Evolutionary conservation across 2,113 vertebrate genomes (phyloP), one percentile per base, ranked within the genome.

Genomic region (Irena cyanogastra): DNA sequence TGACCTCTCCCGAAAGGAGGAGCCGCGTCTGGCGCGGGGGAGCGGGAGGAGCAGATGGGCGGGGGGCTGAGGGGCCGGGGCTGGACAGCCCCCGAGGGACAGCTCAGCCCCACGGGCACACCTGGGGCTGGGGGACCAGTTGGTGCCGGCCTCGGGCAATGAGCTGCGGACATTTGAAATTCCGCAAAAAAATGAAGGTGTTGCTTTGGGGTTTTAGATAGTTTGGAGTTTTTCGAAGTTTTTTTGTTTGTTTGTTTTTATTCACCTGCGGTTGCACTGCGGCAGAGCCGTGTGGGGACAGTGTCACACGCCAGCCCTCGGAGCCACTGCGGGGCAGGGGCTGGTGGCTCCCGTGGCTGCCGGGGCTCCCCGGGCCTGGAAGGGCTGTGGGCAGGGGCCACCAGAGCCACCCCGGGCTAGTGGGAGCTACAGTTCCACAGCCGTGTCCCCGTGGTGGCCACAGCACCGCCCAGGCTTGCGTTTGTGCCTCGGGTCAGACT

Each of bases 261-360:
- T 8, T 37, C 24, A 3, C 74, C 28, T 8, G n/a, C 42, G 10
- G 33, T 4, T 35, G 53, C 31, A 1, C 17, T 6, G 72, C 15
- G 42, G 54, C 71, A 28, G 53, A 28, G 41, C 41, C 24, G 19
- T 4, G 35, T 1, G 20, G 31, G 11, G 45, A 2, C 15, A 2
- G 13, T 2, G 61, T 9, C 44, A 6, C 33, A 9, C 8, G 6
- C 11, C 13, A 0, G 13, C 20, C 49, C 41, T 2, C 2, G 5
- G 53, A 35, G 35, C 37, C 21, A 2, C 23, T 2, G 1, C 3
- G n/a, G 56, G 23, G 13, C 54, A 2, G 39, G 23, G 13, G 16
- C 33, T 8, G 37, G 63, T 2, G 63, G 31, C 37, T 20, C 21
- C 21, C 2, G 27, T 1, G 22, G 41, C 26, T 50, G 68, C 31